Evolutionary conservation across 35 echinoderm and acorn worm genomes (phyloP).

Genomic region (Apostichopus parvimensis): DNA sequence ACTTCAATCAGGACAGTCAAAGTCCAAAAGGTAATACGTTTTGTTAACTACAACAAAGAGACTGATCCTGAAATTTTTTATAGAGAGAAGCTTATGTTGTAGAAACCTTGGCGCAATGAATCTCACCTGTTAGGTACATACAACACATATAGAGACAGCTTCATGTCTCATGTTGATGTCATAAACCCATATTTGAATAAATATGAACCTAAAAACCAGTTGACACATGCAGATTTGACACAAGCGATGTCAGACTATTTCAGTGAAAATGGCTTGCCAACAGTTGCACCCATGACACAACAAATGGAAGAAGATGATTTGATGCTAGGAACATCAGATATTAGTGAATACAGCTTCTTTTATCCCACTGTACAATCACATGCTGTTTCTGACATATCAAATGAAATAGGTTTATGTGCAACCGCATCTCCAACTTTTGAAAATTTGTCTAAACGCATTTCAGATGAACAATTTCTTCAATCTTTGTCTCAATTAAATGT

Average conservation of each 20-base stretch:
- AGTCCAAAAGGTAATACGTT: slow-evolving; percentile 34
- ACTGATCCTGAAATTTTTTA: slow-evolving; percentile 23
- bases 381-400: neutral
- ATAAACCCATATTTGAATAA: neutral
- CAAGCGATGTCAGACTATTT: neutral
- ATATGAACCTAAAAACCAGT: slow-evolving; percentile 12
- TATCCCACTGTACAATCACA: neutral
- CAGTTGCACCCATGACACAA: neutral
- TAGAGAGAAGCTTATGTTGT: slow-evolving; percentile 4
- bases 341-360: neutral
- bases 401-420: neutral
- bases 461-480: slow-evolving; percentile 10
- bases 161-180: neutral
- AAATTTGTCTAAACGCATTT: neutral
- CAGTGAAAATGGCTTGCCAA: neutral
- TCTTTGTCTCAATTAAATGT: neutral
- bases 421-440: neutral
- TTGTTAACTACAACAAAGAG: slow-evolving; percentile 23
- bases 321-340: neutral
- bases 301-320: neutral
- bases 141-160: neutral
- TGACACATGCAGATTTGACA: neutral
- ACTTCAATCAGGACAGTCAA: neutral
- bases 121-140: neutral
- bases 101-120: slow-evolving; percentile 39